These are phyloP conservation scores for Pantherophis alleghaniensis DNA, from an alignment of 2,797 vertebrate species.

Conservation along the genomic window DNA sequence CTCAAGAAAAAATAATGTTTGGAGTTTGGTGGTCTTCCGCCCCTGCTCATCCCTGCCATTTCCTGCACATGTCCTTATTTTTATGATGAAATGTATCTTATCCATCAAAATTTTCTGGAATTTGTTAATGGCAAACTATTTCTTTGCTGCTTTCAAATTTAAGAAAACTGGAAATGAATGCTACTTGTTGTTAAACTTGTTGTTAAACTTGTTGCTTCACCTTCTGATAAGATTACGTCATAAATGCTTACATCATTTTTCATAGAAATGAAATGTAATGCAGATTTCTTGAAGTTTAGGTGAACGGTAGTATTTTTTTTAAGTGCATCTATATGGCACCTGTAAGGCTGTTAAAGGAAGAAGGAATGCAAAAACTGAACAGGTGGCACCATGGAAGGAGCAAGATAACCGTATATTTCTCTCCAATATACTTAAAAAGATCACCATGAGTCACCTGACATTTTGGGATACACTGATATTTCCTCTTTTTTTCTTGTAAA, in stretches of 20 bases:
- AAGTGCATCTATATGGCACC: background rate
- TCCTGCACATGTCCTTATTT: background rate
- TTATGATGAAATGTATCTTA: background rate
- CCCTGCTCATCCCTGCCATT: background rate
- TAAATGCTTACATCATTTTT: constrained; percentile 2
- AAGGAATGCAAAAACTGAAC: background rate
- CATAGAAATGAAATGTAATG: background rate
- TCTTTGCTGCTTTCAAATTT: background rate
- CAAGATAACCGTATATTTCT: background rate
- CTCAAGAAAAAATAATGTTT: background rate
- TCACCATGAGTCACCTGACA: background rate
- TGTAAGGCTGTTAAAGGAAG: background rate
- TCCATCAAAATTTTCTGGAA: background rate
- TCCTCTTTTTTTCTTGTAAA: background rate
- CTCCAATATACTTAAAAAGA: background rate
- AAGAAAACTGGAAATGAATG: background rate
- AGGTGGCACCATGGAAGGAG: background rate
- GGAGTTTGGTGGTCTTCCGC: background rate
- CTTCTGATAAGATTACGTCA: background rate
- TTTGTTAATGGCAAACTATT: background rate
- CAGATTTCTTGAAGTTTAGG: background rate
- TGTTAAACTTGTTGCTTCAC: background rate
- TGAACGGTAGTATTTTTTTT: background rate
- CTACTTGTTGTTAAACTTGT: background rate
- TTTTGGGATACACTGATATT: background rate